Evolutionary conservation across 2,797 vertebrate genomes (phyloP).

Genomic region (Syndactyla subalaris): DNA sequence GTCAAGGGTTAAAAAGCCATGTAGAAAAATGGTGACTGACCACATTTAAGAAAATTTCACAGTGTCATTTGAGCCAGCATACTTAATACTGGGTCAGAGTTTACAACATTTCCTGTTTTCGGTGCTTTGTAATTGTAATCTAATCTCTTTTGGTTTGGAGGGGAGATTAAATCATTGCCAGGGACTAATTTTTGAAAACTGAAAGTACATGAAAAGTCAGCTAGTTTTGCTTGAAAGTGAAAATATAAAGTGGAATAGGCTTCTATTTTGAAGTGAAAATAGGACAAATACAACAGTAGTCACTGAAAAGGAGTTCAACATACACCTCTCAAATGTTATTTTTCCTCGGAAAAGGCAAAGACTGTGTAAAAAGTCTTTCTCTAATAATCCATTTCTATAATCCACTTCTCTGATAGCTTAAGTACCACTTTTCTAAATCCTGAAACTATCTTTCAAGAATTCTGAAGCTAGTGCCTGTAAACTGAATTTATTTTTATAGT

Average conservation of each 20-base stretch:
- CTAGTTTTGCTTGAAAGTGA: slow-evolving; percentile 38
- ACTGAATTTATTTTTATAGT: not conserved
- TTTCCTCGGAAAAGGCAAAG: not conserved
- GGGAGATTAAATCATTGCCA: slow-evolving; percentile 35
- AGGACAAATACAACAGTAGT: not conserved
- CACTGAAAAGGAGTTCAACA: not conserved
- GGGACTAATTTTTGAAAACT: slow-evolving; percentile 13
- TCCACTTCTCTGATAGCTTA: not conserved
- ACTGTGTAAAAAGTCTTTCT: not conserved
- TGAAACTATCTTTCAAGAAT: not conserved
- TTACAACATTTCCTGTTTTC: slow-evolving; percentile 55
- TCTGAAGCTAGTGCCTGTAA: not conserved
- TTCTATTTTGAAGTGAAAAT: slow-evolving; percentile 21
- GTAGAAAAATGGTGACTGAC: not conserved
- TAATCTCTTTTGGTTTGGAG: slow-evolving; percentile 36
- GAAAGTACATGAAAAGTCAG: slow-evolving; percentile 1
- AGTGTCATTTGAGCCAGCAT: not conserved
- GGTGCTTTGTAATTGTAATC: slow-evolving; percentile 47
- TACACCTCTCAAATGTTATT: not conserved
- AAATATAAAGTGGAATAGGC: not conserved
- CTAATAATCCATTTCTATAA: not conserved
- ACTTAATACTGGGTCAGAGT: slow-evolving; percentile 35
- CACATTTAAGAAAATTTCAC: not conserved
- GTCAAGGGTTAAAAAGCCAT: not conserved
- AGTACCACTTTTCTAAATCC: not conserved